Conservation (phyloP, 2,113 vertebrate species). For the Petromus typicus region DNA sequence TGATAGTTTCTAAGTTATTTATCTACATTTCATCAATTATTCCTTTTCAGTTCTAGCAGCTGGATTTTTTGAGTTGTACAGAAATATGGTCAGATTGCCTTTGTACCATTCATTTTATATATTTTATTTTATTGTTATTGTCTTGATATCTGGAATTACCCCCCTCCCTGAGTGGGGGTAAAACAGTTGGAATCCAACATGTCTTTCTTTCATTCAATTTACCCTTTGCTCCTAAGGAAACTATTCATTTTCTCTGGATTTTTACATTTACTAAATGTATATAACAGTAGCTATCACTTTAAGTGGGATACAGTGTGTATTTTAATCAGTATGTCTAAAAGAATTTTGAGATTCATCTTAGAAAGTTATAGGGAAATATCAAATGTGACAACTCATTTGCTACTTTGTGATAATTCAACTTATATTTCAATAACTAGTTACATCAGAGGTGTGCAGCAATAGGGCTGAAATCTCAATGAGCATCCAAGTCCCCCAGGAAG, state of each 20-base stretch:
- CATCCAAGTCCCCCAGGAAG: neutral
- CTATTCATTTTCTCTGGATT: neutral
- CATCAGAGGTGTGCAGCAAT: constrained; percentile 7
- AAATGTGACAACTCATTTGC: neutral
- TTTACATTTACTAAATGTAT: constrained; percentile 26
- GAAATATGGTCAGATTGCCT: neutral
- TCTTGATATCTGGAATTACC: neutral
- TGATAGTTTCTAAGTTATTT: constrained; percentile 14
- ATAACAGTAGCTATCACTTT: constrained; percentile 13
- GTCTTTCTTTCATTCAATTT: constrained; percentile 26
- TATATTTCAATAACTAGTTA: constrained; percentile 28
- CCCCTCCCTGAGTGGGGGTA: neutral
- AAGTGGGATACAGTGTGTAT: neutral
- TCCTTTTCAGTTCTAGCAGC: neutral
- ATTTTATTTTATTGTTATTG: neutral
- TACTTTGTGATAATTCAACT: neutral
- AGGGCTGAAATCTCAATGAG: neutral
- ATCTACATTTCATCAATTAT: constrained; percentile 11
- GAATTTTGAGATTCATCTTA: neutral
- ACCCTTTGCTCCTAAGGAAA: neutral
- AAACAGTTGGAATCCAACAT: neutral
- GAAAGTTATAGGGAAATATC: constrained; percentile 7
- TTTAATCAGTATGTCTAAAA: constrained; percentile 36
- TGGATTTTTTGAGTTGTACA: neutral
- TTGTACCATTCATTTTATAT: neutral